Conservation (phyloP, 2,888 invertebrate genomes). For the Epiperipatus broadwayi region DNA sequence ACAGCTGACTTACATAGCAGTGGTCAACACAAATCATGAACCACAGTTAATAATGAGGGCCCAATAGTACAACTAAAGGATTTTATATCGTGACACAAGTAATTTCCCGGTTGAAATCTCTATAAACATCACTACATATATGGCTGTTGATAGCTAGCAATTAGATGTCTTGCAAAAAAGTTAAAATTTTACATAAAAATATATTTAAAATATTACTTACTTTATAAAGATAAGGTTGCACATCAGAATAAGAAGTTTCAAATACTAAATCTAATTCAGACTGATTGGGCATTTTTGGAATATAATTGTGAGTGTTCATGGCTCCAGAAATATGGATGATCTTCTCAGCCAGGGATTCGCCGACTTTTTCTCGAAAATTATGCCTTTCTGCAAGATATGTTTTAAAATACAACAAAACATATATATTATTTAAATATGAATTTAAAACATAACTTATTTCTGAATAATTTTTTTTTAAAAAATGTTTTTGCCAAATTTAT, state of each 20-base stretch:
- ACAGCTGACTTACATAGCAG: too few species aligned
- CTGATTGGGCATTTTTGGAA: conserved; percentile 84
- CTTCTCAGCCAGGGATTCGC: conserved; percentile 55
- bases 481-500: background rate
- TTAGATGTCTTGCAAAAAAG: conserved; percentile 21
- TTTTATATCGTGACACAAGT: too few species aligned
- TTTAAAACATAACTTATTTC: conserved; percentile 7
- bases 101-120: too few species aligned
- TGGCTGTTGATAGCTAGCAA: background rate
- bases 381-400: conserved; percentile 44
- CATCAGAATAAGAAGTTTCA: conserved; percentile 74
- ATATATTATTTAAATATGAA: background rate
- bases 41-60: too few species aligned
- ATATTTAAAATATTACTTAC: conserved; percentile 34
- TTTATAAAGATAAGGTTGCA: conserved; percentile 92
- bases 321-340: conserved; percentile 83
- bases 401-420: conserved; percentile 10
- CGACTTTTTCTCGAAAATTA: conserved; percentile 50
- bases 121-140: too few species aligned
- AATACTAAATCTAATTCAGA: conserved; percentile 81
- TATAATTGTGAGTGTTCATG: conserved; percentile 85
- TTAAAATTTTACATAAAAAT: conserved; percentile 9
- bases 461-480: too few species aligned
- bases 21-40: too few species aligned
- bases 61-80: too few species aligned